Evolutionary conservation across 2,113 vertebrate genomes (phyloP).

Genomic region (Phrynosoma blainvillii): DNA sequence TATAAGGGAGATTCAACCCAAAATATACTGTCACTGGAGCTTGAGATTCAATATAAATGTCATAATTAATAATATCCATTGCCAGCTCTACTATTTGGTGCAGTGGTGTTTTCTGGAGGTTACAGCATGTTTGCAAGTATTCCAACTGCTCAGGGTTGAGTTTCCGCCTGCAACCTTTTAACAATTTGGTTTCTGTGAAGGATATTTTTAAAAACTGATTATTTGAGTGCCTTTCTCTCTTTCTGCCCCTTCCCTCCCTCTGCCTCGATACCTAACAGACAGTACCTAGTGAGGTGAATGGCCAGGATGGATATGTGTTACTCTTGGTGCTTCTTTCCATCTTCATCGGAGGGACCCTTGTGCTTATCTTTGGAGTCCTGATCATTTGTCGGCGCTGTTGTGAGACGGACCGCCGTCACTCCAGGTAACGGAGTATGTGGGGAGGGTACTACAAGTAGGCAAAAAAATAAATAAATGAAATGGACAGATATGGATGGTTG

Average conservation of each 20-base stretch:
- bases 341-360: constrained; percentile 87
- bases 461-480: too few relatives aligned
- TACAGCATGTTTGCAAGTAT: background rate
- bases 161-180: background rate
- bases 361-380: constrained; percentile 85
- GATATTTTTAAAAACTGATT: background rate
- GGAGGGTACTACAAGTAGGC: too few relatives aligned
- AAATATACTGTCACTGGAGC: too few relatives aligned
- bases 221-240: accelerated
- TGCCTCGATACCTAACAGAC: constrained; percentile 36
- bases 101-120: too few relatives aligned
- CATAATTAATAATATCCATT: too few relatives aligned
- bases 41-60: too few relatives aligned
- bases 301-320: constrained; percentile 86
- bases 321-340: constrained; percentile 89
- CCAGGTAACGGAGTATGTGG: constrained; percentile 76
- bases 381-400: constrained; percentile 87
- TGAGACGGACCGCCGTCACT: constrained; percentile 79
- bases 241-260: background rate
- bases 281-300: constrained; percentile 68
- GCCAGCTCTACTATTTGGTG: too few relatives aligned
- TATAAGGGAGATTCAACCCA: too few relatives aligned
- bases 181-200: background rate
- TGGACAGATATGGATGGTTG: too few relatives aligned
- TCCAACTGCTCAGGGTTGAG: background rate